A percentile compares a stretch with the other conserved stretches of the same genome.
These are phyloP conservation scores for Chelidonichthys spinosus DNA, from an alignment of 2,797 vertebrate species.

Conservation along the genomic window DNA sequence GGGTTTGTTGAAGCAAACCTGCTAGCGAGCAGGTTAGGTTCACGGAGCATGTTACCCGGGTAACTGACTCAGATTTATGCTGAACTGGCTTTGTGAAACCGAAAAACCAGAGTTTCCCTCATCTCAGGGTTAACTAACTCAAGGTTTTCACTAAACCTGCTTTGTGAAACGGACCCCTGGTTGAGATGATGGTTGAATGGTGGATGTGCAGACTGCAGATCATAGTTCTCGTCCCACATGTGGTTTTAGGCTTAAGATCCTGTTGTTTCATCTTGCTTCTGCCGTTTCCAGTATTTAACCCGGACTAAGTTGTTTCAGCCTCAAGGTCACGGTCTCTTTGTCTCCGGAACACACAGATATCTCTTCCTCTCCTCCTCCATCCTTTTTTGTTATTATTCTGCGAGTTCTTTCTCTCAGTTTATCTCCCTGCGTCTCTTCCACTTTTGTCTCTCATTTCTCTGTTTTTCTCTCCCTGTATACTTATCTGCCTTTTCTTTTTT, in stretches of 20 bases:
- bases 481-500: conserved; percentile 18
- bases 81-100: too few relatives aligned
- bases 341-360: neutral
- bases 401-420: neutral
- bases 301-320: neutral
- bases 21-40: too few relatives aligned
- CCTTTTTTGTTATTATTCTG: neutral
- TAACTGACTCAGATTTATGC: too few relatives aligned
- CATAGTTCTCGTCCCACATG: neutral
- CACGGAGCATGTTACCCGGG: too few relatives aligned
- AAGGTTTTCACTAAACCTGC: too few relatives aligned
- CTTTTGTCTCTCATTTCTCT: conserved; percentile 26
- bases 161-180: too few relatives aligned
- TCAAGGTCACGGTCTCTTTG: conserved; percentile 24
- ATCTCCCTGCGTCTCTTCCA: conserved; percentile 26
- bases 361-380: neutral
- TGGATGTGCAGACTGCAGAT: too few relatives aligned
- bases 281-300: neutral
- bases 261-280: neutral
- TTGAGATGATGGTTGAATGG: too few relatives aligned
- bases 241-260: neutral
- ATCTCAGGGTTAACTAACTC: too few relatives aligned
- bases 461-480: conserved; percentile 9
- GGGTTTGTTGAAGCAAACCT: too few relatives aligned
- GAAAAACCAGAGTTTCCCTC: too few relatives aligned